Percentiles rank a stretch among this genome's conserved stretches.
phyloP scores from a whole-genome alignment of 2,888 invertebrate species.

The Phanerotoma sp. region DNA sequence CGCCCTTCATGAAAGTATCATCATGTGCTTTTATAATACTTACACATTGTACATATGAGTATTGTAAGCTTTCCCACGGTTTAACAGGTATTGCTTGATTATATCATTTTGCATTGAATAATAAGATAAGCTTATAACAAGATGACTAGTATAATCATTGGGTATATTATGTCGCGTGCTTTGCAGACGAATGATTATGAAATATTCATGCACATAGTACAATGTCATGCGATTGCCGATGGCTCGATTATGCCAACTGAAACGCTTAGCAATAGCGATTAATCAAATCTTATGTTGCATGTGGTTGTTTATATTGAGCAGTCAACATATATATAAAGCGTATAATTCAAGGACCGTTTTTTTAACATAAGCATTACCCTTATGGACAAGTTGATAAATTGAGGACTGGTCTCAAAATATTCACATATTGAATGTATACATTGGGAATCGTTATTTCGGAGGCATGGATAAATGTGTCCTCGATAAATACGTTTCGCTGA shows the following conservation, averaged over 20 bases:
- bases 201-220: constrained; percentile 37
- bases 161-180: constrained; percentile 2
- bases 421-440: no score
- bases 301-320: neutral
- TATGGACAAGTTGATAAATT: no score
- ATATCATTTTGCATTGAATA: no score
- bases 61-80: neutral
- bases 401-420: no score
- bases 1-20: constrained; percentile 25
- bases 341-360: no score
- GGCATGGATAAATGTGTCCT: no score
- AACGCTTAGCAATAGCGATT: constrained; percentile 35
- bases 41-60: constrained; percentile 9
- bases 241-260: constrained; percentile 41
- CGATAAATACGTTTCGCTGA: no score
- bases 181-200: constrained; percentile 34
- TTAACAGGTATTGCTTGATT: constrained; percentile 15
- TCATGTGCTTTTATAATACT: constrained; percentile 10
- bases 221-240: constrained; percentile 27
- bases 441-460: no score
- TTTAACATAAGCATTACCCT: no score
- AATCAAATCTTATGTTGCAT: constrained; percentile 22
- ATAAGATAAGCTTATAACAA: neutral
- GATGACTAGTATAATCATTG: neutral
- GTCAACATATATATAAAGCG: no score